Base-by-base conservation (phyloP, 2,888 invertebrate species). In the Atethmia centrago region DNA sequence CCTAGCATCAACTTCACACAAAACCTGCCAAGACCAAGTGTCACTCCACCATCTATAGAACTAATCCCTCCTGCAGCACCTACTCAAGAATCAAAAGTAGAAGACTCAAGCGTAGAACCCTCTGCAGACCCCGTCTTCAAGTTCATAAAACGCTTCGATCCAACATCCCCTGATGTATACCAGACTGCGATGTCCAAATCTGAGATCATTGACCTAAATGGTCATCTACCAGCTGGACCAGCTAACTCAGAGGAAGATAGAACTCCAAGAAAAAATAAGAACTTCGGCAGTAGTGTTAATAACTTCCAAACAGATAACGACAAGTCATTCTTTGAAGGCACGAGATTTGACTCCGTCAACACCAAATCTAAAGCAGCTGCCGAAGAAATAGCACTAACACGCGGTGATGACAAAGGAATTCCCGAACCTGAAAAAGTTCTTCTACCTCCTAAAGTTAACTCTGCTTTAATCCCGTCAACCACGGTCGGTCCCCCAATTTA, bases 401-500 rank as follows among this genome's bases (percentile, higher is more conserved):
- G 76, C 21, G 83, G 74, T 1, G 82, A 73, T 10, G 76, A 68
- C 1, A 80, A 77, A 19, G 69, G 84, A 3, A 79, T 93, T 2
- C 86, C 89, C 2, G 88, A 88, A 7, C 95, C 95, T 21, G 90
- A 90, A 8, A 91, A 80, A 77, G 94, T 95, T 19, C 88, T 97
- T 0, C 82, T 96, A n/a, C 97, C 97, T 0, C 97, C 97, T 0
- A 96, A 97, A 80, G 90, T 90, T 1, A 95, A 97, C 25, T 94
- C 93, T 74, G 90, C 96, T 2, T 84, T 90, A 1, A 79, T 91
- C 10, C 90, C 91, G 1, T 92, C 95, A 7, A 96, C 97, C 1
- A 97, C 97, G 0, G 96, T 97, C 87, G 97, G 97, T 2, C 97
- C 97, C 0, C 97, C 97, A 0, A 97, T 97, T 67, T 97, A 97